Evolutionary conservation across 1,140 invertebrate genomes (phyloP), one percentile per base, ranked within the genome.

Genomic region (Drosophila dunni): DNA sequence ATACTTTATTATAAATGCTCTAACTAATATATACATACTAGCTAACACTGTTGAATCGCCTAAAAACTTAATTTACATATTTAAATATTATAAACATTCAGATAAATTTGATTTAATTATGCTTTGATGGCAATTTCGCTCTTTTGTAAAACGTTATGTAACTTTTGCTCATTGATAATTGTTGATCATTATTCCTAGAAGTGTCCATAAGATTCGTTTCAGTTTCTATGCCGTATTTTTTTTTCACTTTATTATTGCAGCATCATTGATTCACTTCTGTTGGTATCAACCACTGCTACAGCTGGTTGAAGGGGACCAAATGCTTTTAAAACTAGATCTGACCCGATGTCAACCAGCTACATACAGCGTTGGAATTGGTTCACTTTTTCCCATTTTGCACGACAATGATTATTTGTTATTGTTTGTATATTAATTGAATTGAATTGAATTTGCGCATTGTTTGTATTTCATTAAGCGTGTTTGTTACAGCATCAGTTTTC

Each of bases 241-340:
- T 17, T 61, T 75, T 44, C 56, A 66, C n/a, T 48, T 50, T 56
- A 29, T 7, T 36, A 11, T 40, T 56, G 15, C 44, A 44, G 33
- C 17, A 20, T 53, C 24, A 53, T 36, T 9, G 34, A 11, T 70
- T 38, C 24, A 17, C 75, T 77, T 29, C n/a, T 71, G 90, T 78
- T 91, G 90, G 42, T 63, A 82, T 74, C 90, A 91, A 91, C 60
- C 75, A 90, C 90, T 91, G 90, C 81, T 91, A 92, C 91, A 92
- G 91, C 91, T 92, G 91, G 91, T 92, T 92, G 91, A 91, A 92
- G 91, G 91, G 91, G 91, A 91, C 91, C 91, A 92, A 92, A 92
- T 92, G 38, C 81, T 88, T 78, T 50, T 24, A 65, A 75, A 61
- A 83, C 69, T 67, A 91, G 79, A 92, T 92, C 86, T 92, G 91